Base-by-base conservation (phyloP, 64 coral and sea anemone species). In the Actinia tenebrosa region DNA sequence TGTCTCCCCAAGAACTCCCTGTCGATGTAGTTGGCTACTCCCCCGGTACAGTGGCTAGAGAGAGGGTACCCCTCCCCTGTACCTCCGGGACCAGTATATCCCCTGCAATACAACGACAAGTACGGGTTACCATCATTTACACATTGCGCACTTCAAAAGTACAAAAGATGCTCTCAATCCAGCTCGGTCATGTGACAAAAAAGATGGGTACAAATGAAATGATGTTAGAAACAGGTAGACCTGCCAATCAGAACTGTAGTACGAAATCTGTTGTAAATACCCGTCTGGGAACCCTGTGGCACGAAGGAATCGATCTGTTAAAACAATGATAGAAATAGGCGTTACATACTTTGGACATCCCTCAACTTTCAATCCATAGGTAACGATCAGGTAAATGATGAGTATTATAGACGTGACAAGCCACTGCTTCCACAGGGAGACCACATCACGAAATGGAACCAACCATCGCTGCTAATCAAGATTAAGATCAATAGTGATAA, bases 21-120 rank as follows among this genome's bases (percentile, higher is more conserved):
- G 56, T 96, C 94, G 55, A 96, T 96, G 78, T 93, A 96, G 58
- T 92, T 92, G n/a, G 94, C 94, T 84, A 96, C 82, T 53, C 94
- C 94, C 52, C 94, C 94, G 52, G 88, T 96, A 81, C 94, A 96
- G 88, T 93, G 86, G 71, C 79, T 87, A 5, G 91, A 91, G 1
- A 84, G 42, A 47, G 94, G 91, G 78, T 89, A 91, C 7, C 89
- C 71, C 22, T 86, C 83, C 22, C 94, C 90, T 13, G 89, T 82
- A 44, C 94, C 94, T 0, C 94, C 94, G 20, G 94, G 90, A 63
- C 94, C 94, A 20, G 87, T 92, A 64, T 95, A 95, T 15, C 94
- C 94, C 47, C 94, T 95, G 88, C n/a, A 89, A 87, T 66, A 66
- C 56, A 58, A 50, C 47, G 47, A 58, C 56, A 58, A 58, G 56